phyloP scores from a whole-genome alignment of 92 coral and sea anemone species.

The Galaxea fascicularis region DNA sequence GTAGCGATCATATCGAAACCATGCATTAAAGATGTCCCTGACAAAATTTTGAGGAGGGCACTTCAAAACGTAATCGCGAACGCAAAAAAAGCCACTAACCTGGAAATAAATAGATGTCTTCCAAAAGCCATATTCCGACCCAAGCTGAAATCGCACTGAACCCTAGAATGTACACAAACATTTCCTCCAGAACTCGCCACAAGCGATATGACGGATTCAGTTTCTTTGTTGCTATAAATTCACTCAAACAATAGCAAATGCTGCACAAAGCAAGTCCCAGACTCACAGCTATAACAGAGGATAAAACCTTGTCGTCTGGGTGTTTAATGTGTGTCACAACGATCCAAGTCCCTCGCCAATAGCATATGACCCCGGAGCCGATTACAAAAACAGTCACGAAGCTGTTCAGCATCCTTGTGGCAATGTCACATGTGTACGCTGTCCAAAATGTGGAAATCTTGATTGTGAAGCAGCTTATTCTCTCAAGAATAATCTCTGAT shows the following conservation, averaged over 20 bases:
- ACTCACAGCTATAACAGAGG: background rate
- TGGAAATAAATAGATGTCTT: constrained; percentile 33
- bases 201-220: constrained; percentile 7
- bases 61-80: no score
- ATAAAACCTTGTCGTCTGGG: background rate
- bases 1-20: no score
- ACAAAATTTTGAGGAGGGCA: no score
- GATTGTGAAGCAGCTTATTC: background rate
- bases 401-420: constrained; percentile 28
- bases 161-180: constrained; percentile 67
- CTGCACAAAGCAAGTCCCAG: background rate
- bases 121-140: constrained; percentile 72
- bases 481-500: background rate
- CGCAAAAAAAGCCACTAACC: background rate
- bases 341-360: constrained; percentile 87
- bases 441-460: background rate
- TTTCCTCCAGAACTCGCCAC: constrained; percentile 39
- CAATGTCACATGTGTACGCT: background rate
- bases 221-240: background rate
- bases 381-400: constrained; percentile 66
- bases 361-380: constrained; percentile 58
- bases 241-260: constrained; percentile 6
- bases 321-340: background rate
- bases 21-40: no score
- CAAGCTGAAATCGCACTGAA: constrained; percentile 58